Percentiles rank a stretch among this genome's conserved stretches.
Conservation (phyloP, 2,888 invertebrate genomes). For the Perizoma flavofasciatum region DNA sequence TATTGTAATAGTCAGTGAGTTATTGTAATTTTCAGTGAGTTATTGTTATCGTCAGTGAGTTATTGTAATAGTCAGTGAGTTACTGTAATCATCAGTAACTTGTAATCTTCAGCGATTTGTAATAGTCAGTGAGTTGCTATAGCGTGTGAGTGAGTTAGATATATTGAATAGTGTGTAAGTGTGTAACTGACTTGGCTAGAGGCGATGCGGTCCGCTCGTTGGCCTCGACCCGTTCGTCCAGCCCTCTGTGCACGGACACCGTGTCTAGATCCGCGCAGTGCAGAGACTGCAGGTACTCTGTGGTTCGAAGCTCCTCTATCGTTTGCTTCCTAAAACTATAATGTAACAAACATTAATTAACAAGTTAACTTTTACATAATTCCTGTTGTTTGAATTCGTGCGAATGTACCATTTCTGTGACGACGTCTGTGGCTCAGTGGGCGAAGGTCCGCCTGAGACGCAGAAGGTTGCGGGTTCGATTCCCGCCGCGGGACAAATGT, state of each 20-base stretch:
- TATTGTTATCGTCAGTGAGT: too few relatives aligned
- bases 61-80: too few relatives aligned
- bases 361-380: too few relatives aligned
- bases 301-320: constrained; percentile 87
- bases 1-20: background rate
- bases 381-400: too few relatives aligned
- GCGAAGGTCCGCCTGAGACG: too few relatives aligned
- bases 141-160: background rate
- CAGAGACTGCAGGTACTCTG: constrained; percentile 87
- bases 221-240: constrained; percentile 81
- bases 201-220: constrained; percentile 58
- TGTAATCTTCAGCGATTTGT: too few relatives aligned
- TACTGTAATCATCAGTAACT: too few relatives aligned
- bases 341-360: background rate
- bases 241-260: constrained; percentile 91
- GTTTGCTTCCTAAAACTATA: constrained; percentile 91
- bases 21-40: too few relatives aligned
- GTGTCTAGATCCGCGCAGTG: constrained; percentile 85
- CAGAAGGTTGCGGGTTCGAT: too few relatives aligned
- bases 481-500: too few relatives aligned
- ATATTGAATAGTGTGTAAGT: background rate
- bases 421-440: too few relatives aligned
- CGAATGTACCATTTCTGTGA: too few relatives aligned
- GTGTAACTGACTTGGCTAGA: constrained; percentile 55
- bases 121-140: background rate